A percentile compares a stretch with the other conserved stretches of the same genome.
These are phyloP conservation scores for Sturnus vulgaris DNA, from an alignment of 2,113 vertebrate species.

Conservation along the genomic window DNA sequence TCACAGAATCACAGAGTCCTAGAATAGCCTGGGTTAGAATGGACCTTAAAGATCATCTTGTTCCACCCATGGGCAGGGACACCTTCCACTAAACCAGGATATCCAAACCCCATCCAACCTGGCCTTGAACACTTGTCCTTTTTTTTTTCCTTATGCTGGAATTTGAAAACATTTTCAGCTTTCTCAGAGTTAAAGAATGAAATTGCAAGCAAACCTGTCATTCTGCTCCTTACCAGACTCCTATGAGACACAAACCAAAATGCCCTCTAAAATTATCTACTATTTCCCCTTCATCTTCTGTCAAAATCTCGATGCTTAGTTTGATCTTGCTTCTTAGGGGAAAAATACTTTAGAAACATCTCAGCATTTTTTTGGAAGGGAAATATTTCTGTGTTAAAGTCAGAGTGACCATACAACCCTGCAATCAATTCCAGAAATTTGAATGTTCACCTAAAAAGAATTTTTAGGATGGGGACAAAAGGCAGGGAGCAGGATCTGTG, in stretches of 20 bases:
- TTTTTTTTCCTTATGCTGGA: accelerated
- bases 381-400: not conserved
- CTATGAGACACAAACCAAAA: not conserved
- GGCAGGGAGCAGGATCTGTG: not conserved
- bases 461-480: not conserved
- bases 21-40: not conserved
- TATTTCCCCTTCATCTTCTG: not conserved
- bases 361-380: not conserved
- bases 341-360: not conserved
- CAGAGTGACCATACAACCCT: not conserved
- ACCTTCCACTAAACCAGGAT: not conserved
- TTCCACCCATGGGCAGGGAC: not conserved
- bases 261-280: not conserved
- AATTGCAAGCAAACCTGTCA: not conserved
- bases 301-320: not conserved
- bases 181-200: not conserved
- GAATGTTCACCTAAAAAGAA: not conserved
- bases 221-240: not conserved
- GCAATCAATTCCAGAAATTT: not conserved
- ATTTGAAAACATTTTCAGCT: not conserved
- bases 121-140: not conserved
- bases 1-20: not conserved
- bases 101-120: not conserved
- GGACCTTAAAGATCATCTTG: not conserved
- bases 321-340: not conserved